Evolutionary conservation across 2,113 vertebrate species (phyloP), one percentile per base, ranked within the genome.

Genomic region (Nematolebias whitei): DNA sequence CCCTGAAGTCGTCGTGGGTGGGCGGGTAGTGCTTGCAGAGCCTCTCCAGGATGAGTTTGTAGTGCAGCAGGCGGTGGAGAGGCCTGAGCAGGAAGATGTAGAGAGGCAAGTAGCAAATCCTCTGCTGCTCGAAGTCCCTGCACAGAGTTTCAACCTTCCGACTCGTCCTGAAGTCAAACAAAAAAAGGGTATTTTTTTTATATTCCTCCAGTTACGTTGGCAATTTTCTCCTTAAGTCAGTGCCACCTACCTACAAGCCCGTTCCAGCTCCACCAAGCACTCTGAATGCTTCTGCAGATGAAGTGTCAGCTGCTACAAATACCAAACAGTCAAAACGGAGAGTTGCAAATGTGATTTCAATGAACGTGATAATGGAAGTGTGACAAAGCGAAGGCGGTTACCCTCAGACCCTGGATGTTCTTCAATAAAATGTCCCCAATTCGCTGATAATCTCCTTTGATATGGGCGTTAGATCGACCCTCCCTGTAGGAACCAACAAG

Each of bases 21-120:
- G 96, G 95, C 0, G 94, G 91, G 84, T 97, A 96, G 88, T 98
- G 93, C 81, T 98, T 98, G 91, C 97, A 99, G 43, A 99, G 91
- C 67, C 95, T 89, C 89, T 98, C 95, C 90, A 99, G 94, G 84
- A 98, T 95, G 87, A 97, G 97, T 71, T 96, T 98, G 91, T 99
- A 99, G 93, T 99, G 98, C 92, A 98, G 94, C 22, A 98, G 94
- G 74, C 98, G 94, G 84, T 99, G 98, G 23, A 98, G 91, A 0
- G 98, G 98, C 35, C 96, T 91, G 69, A 99, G 95, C 15, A 99
- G 93, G 90, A 99, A 99, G 72, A 95, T 93, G 84, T 96, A 97
- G 78, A 99, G 92, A 9, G 98, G 96, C 68, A 99, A 90, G 87
- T 99, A 98, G 77, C 98, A 99, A 59, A 96, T 96, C 68, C 96